Evolutionary conservation across 1,140 invertebrate genomes (phyloP).

Genomic region (Eueides isabella): DNA sequence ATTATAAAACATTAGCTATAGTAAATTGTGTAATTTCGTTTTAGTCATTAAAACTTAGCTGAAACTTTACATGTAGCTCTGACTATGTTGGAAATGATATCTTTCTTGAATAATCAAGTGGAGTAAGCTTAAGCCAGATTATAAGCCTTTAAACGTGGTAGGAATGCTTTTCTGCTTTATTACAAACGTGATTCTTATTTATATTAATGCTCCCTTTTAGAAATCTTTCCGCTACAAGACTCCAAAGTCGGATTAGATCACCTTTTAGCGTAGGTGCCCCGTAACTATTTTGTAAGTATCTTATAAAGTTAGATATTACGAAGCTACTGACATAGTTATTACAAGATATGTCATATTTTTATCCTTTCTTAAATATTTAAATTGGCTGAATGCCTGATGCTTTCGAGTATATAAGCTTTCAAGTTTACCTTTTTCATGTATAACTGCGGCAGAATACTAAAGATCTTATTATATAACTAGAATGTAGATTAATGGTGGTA

Average conservation of each 20-base stretch:
- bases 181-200: slow-evolving; percentile 82
- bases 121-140: slow-evolving; percentile 57
- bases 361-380: not conserved
- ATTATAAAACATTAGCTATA: too few relatives aligned
- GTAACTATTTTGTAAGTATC: slow-evolving; percentile 56
- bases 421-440: not conserved
- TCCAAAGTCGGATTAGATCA: slow-evolving; percentile 64
- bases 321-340: slow-evolving; percentile 29
- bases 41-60: not conserved
- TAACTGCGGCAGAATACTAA: not conserved
- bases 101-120: slow-evolving; percentile 52
- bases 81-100: slow-evolving; percentile 9
- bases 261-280: slow-evolving; percentile 62
- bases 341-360: not conserved
- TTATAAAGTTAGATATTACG: slow-evolving; percentile 37
- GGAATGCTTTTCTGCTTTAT: slow-evolving; percentile 72
- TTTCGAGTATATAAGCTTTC: too few relatives aligned
- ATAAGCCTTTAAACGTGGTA: slow-evolving; percentile 69
- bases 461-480: not conserved
- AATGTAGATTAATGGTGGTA: slow-evolving; percentile 1
- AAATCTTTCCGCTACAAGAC: slow-evolving; percentile 53
- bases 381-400: too few relatives aligned
- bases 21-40: too few relatives aligned
- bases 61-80: not conserved
- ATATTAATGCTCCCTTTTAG: slow-evolving; percentile 68